phyloP scores from a whole-genome alignment of 2,888 invertebrate genomes.

The Xanthostigma xanthostigma region DNA sequence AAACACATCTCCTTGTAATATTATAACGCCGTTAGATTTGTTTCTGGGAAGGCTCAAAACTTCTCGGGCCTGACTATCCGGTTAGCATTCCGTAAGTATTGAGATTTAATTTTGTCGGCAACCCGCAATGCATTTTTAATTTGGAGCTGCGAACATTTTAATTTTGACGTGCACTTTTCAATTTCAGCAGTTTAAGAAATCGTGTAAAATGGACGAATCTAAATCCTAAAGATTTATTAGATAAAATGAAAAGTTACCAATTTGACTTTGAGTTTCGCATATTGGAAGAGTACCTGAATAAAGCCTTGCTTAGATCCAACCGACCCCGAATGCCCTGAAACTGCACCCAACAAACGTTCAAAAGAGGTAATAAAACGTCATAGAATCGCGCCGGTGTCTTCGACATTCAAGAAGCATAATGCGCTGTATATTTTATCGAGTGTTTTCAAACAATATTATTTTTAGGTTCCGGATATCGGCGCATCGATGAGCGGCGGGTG shows the following conservation, averaged over 20 bases:
- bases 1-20: slow-evolving; percentile 88
- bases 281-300: slow-evolving; percentile 81
- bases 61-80: slow-evolving; percentile 81
- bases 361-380: slow-evolving; percentile 38
- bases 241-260: slow-evolving; percentile 45
- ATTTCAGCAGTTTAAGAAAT: slow-evolving; percentile 37
- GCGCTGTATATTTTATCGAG: too few species aligned
- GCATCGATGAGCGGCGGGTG: slow-evolving; percentile 89
- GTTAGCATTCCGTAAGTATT: slow-evolving; percentile 73
- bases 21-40: slow-evolving; percentile 96
- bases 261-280: slow-evolving; percentile 51
- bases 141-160: neutral
- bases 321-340: slow-evolving; percentile 81
- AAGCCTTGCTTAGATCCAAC: slow-evolving; percentile 91
- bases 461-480: slow-evolving; percentile 69
- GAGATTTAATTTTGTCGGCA: slow-evolving; percentile 29
- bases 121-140: slow-evolving; percentile 1
- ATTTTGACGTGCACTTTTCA: slow-evolving; percentile 1
- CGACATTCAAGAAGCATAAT: too few species aligned
- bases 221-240: slow-evolving; percentile 69
- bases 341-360: slow-evolving; percentile 83
- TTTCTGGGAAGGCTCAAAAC: slow-evolving; percentile 98
- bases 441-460: neutral
- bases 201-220: slow-evolving; percentile 78
- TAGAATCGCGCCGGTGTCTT: too few species aligned